phyloP scores from a whole-genome alignment of 2,888 invertebrate species.

The Drosophila leonis region DNA sequence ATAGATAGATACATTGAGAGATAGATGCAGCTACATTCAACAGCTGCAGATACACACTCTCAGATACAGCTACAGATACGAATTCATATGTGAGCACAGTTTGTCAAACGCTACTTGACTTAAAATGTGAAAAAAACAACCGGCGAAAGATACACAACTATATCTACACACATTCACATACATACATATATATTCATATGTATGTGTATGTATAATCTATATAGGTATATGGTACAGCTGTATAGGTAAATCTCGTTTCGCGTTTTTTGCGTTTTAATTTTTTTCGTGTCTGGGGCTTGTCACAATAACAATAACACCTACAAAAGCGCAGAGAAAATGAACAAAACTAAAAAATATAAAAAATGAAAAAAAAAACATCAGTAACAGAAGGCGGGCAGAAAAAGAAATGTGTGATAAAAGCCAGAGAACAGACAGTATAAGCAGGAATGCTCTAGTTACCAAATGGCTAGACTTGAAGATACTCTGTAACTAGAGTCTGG shows the following conservation, averaged over 20 bases:
- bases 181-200: not conserved
- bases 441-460: not conserved
- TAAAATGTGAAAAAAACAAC: slow-evolving; percentile 8
- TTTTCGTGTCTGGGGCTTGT: slow-evolving; percentile 62
- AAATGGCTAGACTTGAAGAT: not conserved
- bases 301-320: slow-evolving; percentile 52
- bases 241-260: slow-evolving; percentile 70
- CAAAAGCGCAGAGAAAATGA: slow-evolving; percentile 24
- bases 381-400: slow-evolving; percentile 16
- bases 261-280: slow-evolving; percentile 57
- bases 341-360: slow-evolving; percentile 8
- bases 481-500: not conserved
- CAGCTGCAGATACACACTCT: not conserved
- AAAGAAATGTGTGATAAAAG: slow-evolving; percentile 50
- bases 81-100: slow-evolving; percentile 18
- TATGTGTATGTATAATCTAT: not conserved
- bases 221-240: not conserved
- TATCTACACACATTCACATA: not conserved
- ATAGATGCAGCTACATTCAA: slow-evolving; percentile 9
- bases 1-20: too few species aligned
- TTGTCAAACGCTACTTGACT: slow-evolving; percentile 58
- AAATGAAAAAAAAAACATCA: slow-evolving; percentile 19
- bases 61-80: slow-evolving; percentile 11
- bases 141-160: slow-evolving; percentile 14
- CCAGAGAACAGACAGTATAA: slow-evolving; percentile 13